Base-by-base conservation (phyloP, 2,888 invertebrate genomes). In the Rhagonycha lutea region DNA sequence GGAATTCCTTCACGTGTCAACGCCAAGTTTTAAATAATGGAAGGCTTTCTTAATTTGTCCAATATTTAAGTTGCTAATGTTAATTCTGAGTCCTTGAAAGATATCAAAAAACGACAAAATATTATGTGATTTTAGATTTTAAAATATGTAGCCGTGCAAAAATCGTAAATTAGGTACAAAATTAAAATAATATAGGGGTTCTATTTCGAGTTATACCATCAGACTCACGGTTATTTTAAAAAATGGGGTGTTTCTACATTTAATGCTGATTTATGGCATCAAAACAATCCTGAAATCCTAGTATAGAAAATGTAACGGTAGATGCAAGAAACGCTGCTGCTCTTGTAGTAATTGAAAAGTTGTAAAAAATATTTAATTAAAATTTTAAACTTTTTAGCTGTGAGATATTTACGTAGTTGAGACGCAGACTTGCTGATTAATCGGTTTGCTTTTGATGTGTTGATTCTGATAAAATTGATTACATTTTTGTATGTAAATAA, bases 1-100 rank as follows among this genome's bases (percentile, higher is more conserved):
- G 78, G 77, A 80, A 79, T 79, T 76, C 79, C 78, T 73, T 69
- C 79, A 77, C 80, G 77, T 74, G 72, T 75, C 74, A 67, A 72
- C 77, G 75, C 69, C 60, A 79, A 78, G 71, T 77, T 77, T 72
- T 74, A 80, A 78, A 76, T 61, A 61, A 67, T 47, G 61, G 32
- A 62, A 70, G 26, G 65, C 3, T 32, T 63, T 29, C 29, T 26
- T 18, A 70, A 26, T 70, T 65, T 65, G 63, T 9, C 2, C 63
- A 18, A 63, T 24, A 24, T 63, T 63, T 63, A 24, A 3, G 3
- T 23, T 9, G 4, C 47, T n/a, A 47, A 32, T 12, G 3, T n/a
- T 47, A 47, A 12, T 47, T 47, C n/a, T 47, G 12, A 47, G 7
- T n/a, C 0, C 0, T 4, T 2, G n/a, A 47, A 47, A n/a, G n/a